Evolutionary conservation across 2,113 vertebrate species (phyloP).

Genomic region (Pterophyllum scalare): DNA sequence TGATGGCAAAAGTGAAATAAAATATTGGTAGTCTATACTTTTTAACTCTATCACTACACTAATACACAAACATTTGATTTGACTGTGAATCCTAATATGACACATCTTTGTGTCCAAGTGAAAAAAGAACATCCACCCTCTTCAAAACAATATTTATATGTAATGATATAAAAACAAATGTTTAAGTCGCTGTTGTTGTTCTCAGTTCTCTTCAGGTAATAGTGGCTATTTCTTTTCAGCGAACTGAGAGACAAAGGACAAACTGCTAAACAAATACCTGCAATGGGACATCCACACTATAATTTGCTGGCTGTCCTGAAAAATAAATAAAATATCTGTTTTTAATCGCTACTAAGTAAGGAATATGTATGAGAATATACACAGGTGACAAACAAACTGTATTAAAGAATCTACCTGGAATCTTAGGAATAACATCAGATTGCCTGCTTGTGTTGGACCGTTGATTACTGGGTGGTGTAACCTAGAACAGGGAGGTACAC

Average conservation of each 20-base stretch:
- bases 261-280: slow-evolving; percentile 26
- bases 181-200: neutral
- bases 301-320: neutral
- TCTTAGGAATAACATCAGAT: neutral
- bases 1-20: neutral
- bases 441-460: accelerated
- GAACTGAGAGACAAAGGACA: neutral
- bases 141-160: accelerated
- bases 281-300: neutral
- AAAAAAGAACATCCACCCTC: neutral
- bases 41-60: accelerated
- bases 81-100: neutral
- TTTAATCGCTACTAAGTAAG: neutral
- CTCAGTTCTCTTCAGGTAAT: neutral
- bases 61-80: neutral
- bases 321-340: neutral
- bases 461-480: neutral
- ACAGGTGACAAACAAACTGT: neutral
- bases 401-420: slow-evolving; percentile 10
- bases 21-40: accelerated
- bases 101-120: neutral
- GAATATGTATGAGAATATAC: neutral
- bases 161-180: neutral
- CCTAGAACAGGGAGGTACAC: neutral
- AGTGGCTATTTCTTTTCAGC: neutral